These are phyloP conservation scores for Drosophila barbarae DNA, from an alignment of 2,888 invertebrate genomes.

Conservation along the genomic window DNA sequence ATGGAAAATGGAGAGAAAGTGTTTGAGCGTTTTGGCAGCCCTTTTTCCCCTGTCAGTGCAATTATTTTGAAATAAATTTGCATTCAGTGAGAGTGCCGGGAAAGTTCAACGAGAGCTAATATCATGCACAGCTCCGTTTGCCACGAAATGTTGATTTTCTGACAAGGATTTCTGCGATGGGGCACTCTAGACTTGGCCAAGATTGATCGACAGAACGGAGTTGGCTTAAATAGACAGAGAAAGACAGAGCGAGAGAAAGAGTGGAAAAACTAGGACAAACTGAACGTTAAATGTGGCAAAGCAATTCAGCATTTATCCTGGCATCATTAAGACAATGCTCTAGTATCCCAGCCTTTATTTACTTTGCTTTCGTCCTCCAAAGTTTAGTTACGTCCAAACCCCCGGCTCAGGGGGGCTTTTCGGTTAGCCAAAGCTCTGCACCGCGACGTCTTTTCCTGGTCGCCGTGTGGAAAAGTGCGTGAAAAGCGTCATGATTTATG, in stretches of 20 bases:
- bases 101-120: constrained; percentile 17
- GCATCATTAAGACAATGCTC: constrained; percentile 4
- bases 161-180: constrained; percentile 15
- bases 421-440: constrained; percentile 2
- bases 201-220: constrained; percentile 12
- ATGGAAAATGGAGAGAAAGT: constrained; percentile 20
- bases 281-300: not conserved
- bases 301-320: constrained; percentile 4
- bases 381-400: not conserved
- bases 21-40: constrained; percentile 23
- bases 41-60: constrained; percentile 12
- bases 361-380: constrained; percentile 2
- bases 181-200: not conserved
- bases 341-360: not conserved
- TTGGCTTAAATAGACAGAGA: constrained; percentile 1
- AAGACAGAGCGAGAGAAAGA: not conserved
- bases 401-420: not conserved
- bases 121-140: constrained; percentile 18
- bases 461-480: constrained; percentile 41
- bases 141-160: constrained; percentile 19
- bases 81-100: constrained; percentile 19
- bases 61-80: constrained; percentile 41
- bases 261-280: constrained; percentile 5
- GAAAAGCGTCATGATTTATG: constrained; percentile 48
- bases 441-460: constrained; percentile 5